These are phyloP conservation scores for Lutjanus erythropterus DNA, from an alignment of 2,113 vertebrate species.

Conservation along the genomic window DNA sequence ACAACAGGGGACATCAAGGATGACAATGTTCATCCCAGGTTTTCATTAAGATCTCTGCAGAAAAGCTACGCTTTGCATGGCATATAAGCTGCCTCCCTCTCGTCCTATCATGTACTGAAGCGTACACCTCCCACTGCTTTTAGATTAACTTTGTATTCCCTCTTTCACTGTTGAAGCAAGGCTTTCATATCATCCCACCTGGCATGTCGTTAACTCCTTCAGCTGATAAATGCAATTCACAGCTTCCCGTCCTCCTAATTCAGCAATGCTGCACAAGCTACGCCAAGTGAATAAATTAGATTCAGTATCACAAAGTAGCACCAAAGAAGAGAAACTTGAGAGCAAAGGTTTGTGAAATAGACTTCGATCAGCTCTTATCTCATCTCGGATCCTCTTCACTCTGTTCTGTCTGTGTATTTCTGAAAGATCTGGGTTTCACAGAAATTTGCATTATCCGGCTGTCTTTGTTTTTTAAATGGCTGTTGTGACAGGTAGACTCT, in stretches of 20 bases:
- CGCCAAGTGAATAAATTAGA: constrained; percentile 72
- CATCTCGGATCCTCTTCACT: constrained; percentile 35
- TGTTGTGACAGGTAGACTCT: constrained; percentile 50
- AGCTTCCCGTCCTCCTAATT: constrained; percentile 75
- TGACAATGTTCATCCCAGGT: constrained; percentile 66
- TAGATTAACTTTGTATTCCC: constrained; percentile 76
- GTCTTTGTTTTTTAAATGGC: constrained; percentile 48
- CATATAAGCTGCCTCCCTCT: constrained; percentile 54
- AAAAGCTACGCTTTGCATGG: constrained; percentile 59
- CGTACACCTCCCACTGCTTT: constrained; percentile 63
- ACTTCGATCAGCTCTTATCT: constrained; percentile 58
- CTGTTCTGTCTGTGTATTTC: constrained; percentile 46
- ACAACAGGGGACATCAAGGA: constrained; percentile 64
- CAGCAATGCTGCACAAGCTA: constrained; percentile 49
- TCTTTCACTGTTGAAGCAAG: constrained; percentile 60
- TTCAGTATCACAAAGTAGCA: constrained; percentile 38
- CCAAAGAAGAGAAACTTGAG: constrained; percentile 38
- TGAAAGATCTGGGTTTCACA: constrained; percentile 34
- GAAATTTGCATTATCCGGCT: constrained; percentile 35
- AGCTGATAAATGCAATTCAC: constrained; percentile 74
- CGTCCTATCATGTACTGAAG: constrained; percentile 58
- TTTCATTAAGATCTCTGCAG: constrained; percentile 72
- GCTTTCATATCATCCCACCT: constrained; percentile 74
- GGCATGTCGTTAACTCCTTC: constrained; percentile 71
- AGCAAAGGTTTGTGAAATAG: constrained; percentile 57